Conservation (phyloP, 2,113 vertebrate species). For the Sylvilagus bachmani region DNA sequence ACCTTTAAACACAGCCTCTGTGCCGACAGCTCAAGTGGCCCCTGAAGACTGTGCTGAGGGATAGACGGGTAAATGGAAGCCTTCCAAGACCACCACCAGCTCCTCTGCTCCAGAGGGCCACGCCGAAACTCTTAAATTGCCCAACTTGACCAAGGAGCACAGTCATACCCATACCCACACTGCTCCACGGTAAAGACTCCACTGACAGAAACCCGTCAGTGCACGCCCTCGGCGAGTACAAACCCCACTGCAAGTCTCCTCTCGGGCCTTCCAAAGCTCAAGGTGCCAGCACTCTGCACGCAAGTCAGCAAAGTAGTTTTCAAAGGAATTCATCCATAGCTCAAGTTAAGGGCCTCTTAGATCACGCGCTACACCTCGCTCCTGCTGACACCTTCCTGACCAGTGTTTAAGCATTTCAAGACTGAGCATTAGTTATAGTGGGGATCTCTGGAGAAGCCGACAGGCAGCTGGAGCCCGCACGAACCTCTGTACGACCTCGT, state of each 20-base stretch:
- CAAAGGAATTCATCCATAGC: not conserved
- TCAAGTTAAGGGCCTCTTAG: too few relatives aligned
- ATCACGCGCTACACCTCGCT: too few relatives aligned
- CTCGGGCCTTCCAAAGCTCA: not conserved
- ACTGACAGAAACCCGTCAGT: not conserved
- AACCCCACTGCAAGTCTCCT: not conserved
- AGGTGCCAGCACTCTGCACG: not conserved
- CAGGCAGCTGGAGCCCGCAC: constrained; percentile 60
- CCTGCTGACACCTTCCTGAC: not conserved
- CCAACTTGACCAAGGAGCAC: constrained; percentile 25
- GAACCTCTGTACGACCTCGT: constrained; percentile 96
- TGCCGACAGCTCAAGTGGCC: not conserved
- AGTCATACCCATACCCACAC: not conserved
- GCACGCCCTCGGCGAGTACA: not conserved
- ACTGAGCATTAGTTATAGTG: not conserved
- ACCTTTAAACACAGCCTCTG: not conserved
- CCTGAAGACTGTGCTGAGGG: not conserved
- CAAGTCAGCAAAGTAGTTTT: not conserved
- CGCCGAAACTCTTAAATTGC: constrained; percentile 49
- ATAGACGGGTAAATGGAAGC: constrained; percentile 1
- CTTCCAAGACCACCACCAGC: not conserved
- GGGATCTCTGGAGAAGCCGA: not conserved
- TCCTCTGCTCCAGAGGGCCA: not conserved
- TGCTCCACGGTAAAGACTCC: not conserved
- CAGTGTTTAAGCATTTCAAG: not conserved